These are phyloP conservation scores for Netelia inedita DNA, from an alignment of 2,888 invertebrate species.

Conservation along the genomic window DNA sequence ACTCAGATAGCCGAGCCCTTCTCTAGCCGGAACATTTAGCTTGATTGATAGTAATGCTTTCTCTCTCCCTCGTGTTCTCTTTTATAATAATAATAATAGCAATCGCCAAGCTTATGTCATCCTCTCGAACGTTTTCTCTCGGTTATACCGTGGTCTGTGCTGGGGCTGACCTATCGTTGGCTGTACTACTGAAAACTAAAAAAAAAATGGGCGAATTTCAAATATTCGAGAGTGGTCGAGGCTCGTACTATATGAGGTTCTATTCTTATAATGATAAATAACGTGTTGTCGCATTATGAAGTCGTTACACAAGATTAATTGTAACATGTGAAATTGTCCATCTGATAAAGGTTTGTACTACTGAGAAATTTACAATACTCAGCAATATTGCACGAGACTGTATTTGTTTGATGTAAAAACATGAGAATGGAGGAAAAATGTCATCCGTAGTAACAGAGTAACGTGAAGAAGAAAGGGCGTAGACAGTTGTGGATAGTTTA, in stretches of 20 bases:
- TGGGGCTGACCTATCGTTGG: conserved; percentile 14
- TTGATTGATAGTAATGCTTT: conserved; percentile 51
- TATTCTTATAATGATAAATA: neutral
- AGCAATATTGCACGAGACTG: too few species aligned
- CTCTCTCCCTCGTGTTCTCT: neutral
- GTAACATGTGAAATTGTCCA: too few species aligned
- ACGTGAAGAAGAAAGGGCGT: too few species aligned
- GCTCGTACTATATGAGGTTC: neutral
- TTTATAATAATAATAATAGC: conserved; percentile 35
- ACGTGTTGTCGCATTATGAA: too few species aligned
- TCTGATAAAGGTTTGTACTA: too few species aligned
- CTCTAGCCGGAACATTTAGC: conserved; percentile 25
- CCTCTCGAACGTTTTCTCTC: neutral
- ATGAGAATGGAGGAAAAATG: too few species aligned
- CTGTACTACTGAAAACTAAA: conserved; percentile 17
- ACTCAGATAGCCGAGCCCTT: conserved; percentile 17
- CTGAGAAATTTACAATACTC: too few species aligned
- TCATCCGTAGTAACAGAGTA: too few species aligned
- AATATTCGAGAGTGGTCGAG: neutral
- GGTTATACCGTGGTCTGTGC: neutral
- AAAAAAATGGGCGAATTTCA: neutral
- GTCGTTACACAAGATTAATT: too few species aligned
- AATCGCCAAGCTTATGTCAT: conserved; percentile 1
- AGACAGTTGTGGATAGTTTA: neutral
- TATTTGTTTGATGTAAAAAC: too few species aligned